phyloP scores from a whole-genome alignment of 2,888 invertebrate genomes.

The Leuctra nigra region DNA sequence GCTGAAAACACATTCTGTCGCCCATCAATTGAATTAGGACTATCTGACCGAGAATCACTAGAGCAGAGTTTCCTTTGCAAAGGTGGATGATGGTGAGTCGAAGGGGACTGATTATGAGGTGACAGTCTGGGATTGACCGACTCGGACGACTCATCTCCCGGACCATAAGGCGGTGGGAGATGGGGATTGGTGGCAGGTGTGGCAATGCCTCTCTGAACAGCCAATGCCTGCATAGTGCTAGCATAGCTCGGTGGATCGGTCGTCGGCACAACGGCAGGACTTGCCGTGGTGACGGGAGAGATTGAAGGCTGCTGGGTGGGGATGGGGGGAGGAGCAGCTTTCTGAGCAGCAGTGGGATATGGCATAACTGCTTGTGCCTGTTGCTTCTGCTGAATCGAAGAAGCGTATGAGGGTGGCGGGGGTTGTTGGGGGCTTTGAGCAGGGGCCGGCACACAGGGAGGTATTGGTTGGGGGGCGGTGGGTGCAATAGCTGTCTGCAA shows the following conservation, averaged over 20 bases:
- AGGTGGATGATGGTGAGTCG: conserved; percentile 49
- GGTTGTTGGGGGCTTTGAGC: conserved; percentile 44
- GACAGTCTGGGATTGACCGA: conserved; percentile 36
- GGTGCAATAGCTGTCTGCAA: conserved; percentile 95
- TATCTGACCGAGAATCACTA: conserved; percentile 44
- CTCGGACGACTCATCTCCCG: conserved; percentile 38
- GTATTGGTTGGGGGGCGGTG: conserved; percentile 60
- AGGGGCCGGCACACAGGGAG: conserved; percentile 23
- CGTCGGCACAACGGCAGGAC: conserved; percentile 55
- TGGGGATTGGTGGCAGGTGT: conserved; percentile 40
- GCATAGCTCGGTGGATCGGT: conserved; percentile 90
- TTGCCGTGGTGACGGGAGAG: conserved; percentile 34
- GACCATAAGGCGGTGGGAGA: conserved; percentile 59
- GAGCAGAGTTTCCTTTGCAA: conserved; percentile 50
- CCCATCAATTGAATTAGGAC: conserved; percentile 39
- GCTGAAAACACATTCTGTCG: neutral
- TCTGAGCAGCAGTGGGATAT: conserved; percentile 34
- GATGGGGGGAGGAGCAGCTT: conserved; percentile 35
- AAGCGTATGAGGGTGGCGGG: conserved; percentile 78
- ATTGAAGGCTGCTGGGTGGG: conserved; percentile 41
- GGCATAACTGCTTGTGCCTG: conserved; percentile 41
- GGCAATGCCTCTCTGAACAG: conserved; percentile 53
- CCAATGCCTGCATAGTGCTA: conserved; percentile 79
- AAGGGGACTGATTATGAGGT: no score
- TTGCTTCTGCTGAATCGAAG: conserved; percentile 71